Base-by-base conservation (phyloP, 1,140 invertebrate genomes). In the Ceratina australensis region DNA sequence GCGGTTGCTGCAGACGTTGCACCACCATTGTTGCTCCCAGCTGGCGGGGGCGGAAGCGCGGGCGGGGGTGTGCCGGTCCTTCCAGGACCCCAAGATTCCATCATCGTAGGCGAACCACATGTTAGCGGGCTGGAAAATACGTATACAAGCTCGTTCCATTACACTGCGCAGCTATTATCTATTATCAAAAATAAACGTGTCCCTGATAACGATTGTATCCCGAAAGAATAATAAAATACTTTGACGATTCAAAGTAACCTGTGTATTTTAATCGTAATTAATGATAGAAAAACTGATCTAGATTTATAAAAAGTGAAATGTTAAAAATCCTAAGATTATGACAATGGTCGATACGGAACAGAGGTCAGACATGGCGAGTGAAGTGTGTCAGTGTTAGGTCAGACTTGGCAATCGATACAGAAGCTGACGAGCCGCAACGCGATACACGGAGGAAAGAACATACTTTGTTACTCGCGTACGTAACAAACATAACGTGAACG, bases 361-460 rank as follows among this genome's bases (percentile, higher is more conserved):
- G 89, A 91, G 90, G 90, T 90, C 89, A 90, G 86, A 86, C 88
- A 82, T 87, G 79, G 84, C 85, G 80, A 88, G 87, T 90, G 85
- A 90, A 91, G 89, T 90, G 81, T 91, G 90, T 91, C 90, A 90
- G 89, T 91, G 90, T 91, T 91, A 90, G 90, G 90, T 91, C 90
- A 91, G 89, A 88, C 84, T 80, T 79, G 82, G 78, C 86, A 90
- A 91, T 91, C 90, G 86, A 91, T 91, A 90, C 76, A 88, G 83
- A 89, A 88, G 84, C 87, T 86, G 78, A 86, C 81, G 56, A 22
- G 49, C 59, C 64, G 60, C 50, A 52, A 68, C 73, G 71, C 64
- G 72, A 72, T 60, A 63, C 72, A 57, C 33, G 56, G 20, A 42
- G 68, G 24, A 54, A 61, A 33, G 52, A 1, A 16, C 52, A n/a